Conservation (phyloP, 2,888 invertebrate species). For the Drosophila mettleri region DNA sequence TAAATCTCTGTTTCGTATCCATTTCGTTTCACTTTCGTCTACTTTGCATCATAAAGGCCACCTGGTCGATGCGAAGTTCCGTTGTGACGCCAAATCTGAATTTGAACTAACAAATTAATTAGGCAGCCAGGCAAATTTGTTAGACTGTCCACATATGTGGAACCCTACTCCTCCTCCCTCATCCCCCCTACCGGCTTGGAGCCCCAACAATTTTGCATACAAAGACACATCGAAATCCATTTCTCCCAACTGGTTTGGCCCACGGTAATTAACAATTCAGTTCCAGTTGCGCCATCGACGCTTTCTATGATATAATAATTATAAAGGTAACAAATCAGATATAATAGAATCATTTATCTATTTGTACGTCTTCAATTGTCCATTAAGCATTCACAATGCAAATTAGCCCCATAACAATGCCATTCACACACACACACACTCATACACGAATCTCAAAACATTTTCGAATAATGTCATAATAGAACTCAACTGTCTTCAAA, state of each 20-base stretch:
- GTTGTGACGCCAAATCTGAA: constrained; percentile 34
- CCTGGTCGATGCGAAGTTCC: constrained; percentile 28
- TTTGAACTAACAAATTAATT: constrained; percentile 67
- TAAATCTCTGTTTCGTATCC: constrained; percentile 37
- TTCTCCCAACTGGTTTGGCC: constrained; percentile 46
- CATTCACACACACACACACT: not conserved
- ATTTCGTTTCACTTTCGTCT: constrained; percentile 68
- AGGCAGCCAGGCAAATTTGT: constrained; percentile 46
- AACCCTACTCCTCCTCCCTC: not conserved
- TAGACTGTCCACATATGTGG: constrained; percentile 33
- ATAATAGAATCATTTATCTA: constrained; percentile 7
- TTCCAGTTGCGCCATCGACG: constrained; percentile 28
- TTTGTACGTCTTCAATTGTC: not conserved
- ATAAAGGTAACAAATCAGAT: constrained; percentile 6
- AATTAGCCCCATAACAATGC: not conserved
- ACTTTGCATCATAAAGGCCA: constrained; percentile 66
- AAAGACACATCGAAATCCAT: constrained; percentile 31
- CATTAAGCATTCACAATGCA: not conserved
- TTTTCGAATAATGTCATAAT: not conserved
- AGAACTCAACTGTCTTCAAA: not conserved
- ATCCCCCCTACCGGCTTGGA: not conserved
- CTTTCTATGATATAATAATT: constrained; percentile 43
- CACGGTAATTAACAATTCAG: constrained; percentile 26
- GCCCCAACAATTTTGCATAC: constrained; percentile 42
- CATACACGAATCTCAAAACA: not conserved